Conservation (phyloP, 2,797 vertebrate genomes). For the Arrhamphus sclerolepis region DNA sequence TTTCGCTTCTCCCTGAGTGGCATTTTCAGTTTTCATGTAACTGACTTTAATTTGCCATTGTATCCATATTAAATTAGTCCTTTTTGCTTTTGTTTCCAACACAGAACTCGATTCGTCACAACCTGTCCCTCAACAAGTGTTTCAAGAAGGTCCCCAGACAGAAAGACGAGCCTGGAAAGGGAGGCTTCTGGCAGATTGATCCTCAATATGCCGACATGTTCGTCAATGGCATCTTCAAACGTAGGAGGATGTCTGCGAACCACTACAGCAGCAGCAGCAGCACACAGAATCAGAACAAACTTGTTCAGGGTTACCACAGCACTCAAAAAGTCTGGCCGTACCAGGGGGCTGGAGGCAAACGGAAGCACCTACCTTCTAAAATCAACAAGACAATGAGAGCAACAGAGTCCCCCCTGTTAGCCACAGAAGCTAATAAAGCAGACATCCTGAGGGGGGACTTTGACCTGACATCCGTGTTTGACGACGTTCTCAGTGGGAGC, state of each 20-base stretch:
- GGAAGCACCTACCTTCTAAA: slow-evolving; percentile 72
- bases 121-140: slow-evolving; percentile 89
- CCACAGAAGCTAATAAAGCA: slow-evolving; percentile 73
- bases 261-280: slow-evolving; percentile 63
- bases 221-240: slow-evolving; percentile 87
- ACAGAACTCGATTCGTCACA: slow-evolving; percentile 89
- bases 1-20: slow-evolving; percentile 31
- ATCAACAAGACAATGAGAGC: slow-evolving; percentile 66
- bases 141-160: slow-evolving; percentile 89
- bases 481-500: slow-evolving; percentile 81
- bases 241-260: slow-evolving; percentile 83
- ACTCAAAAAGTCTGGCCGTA: slow-evolving; percentile 66
- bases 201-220: slow-evolving; percentile 88
- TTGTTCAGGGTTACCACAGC: slow-evolving; percentile 61
- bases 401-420: slow-evolving; percentile 79
- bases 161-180: slow-evolving; percentile 88
- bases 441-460: slow-evolving; percentile 83
- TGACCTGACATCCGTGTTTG: slow-evolving; percentile 84
- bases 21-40: slow-evolving; percentile 36
- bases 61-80: slow-evolving; percentile 23
- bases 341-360: slow-evolving; percentile 62
- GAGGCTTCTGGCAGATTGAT: slow-evolving; percentile 88
- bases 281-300: slow-evolving; percentile 75
- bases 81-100: slow-evolving; percentile 23
- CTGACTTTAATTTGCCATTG: slow-evolving; percentile 34